Evolutionary conservation across 2,797 vertebrate genomes (phyloP), one percentile per base, ranked within the genome.

Genomic region (Etheostoma perlongum): DNA sequence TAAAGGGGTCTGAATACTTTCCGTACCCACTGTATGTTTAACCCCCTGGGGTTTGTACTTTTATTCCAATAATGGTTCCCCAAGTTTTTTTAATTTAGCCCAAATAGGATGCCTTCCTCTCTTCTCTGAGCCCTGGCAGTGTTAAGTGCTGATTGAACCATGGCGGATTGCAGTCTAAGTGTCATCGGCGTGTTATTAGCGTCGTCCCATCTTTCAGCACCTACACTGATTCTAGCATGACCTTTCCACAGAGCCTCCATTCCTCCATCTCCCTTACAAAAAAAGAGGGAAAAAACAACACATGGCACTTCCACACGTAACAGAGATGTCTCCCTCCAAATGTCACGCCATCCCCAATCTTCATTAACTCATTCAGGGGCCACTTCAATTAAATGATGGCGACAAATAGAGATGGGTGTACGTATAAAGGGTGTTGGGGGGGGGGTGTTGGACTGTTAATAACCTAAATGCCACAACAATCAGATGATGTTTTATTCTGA

Each of bases 271-370:
- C 81, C 68, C 61, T 63, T 33, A 80, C 80, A 85, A 59, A 77
- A 69, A 42, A 23, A 61, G 57, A 73, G 51, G 16, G 10, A 8
- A 15, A 33, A 63, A 65, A 60, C 25, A 68, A 58, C 63, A 18
- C 23, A n/a, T 6, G 23, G 44, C 51, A 16, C 70, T 44, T 72
- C 58, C 54, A 58, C 79, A 79, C 64, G 67, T 76, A 27, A 74
- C 73, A 51, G 59, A 75, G 76, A 79, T 5, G 62, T 78, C 77
- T 76, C 61, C 51, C 36, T 74, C 61, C 67, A 90, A 92, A 93
- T 91, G 89, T 81, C 92, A 92, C 76, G 90, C 68, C 88, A 76
- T 52, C 65, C 27, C 76, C 78, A 63, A 85, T 92, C 89, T 91
- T 81, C 81, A 79, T 89, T 87, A 90, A 81, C 85, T 88, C 65